Evolutionary conservation across 2,888 invertebrate species (phyloP), one percentile per base, ranked within the genome.

Genomic region (Tenthredo scrophulariae): DNA sequence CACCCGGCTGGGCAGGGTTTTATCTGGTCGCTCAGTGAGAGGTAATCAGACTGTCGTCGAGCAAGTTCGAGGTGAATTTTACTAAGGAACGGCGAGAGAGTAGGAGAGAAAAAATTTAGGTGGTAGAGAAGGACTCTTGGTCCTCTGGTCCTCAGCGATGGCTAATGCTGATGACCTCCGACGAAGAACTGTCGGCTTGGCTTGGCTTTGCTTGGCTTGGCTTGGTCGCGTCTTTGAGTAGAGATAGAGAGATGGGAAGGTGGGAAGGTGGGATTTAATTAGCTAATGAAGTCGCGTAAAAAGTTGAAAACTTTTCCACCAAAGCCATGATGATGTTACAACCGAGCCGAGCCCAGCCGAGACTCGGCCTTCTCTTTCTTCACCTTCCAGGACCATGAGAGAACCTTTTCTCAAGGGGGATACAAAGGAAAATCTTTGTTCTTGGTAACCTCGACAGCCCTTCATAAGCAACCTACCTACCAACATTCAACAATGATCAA

Each of bases 211-310:
- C 15, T 46, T 13, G 46, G 15, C n/a, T 46, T 46, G 80, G 62
- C 33, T 40, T 18, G 29, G 46, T 46, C 70, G 13, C 50, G 83
- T 83, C 83, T 83, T 83, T 70, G 83, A 65, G 26, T 65, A 26
- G 29, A 70, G 43, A 29, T 65, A 46, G 33, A 67, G 65, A 50
- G 46, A 70, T 43, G 83, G 43, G n/a, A 50, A 46, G 26, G 65
- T 67, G 65, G 67, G 40, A 82, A 43, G 29, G 67, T 67, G 67
- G 70, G 43, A 83, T 83, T 83, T 83, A 83, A 83, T 83, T 83
- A 83, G 83, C 83, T 83, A 83, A 83, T 83, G 83, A 83, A 83
- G 83, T 83, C 65, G 70, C 83, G 83, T 83, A 83, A 83, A 83
- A 83, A 83, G 83, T 43, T 70, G 83, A 83, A 83, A 80, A 80